Evolutionary conservation across 2,797 vertebrate species (phyloP), one percentile per base, ranked within the genome.

Genomic region (Synaphobranchus kaupii): DNA sequence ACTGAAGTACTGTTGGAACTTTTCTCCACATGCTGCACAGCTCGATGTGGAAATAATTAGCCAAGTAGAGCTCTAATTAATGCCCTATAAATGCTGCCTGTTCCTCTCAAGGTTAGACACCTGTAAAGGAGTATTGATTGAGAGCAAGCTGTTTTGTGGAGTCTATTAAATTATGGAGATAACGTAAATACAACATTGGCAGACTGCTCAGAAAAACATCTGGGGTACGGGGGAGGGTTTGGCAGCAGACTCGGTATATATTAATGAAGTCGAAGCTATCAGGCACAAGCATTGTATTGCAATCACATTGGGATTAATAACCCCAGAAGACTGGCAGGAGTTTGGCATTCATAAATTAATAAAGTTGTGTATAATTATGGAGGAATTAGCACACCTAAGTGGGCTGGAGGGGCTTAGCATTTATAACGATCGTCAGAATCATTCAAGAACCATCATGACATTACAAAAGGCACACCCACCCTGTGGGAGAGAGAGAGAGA

Each of bases 61-160:
- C 85, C 90, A 86, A 88, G 91, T 91, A 86, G 92, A 84, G 94
- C 93, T 93, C 93, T 95, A 95, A 95, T 94, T 93, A 93, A 93
- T 91, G 92, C 91, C 91, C 92, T 91, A 91, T 93, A 93, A 94
- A 94, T 90, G 90, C 92, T 93, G 90, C 92, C 87, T 87, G 84
- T 66, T 88, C 47, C 8, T 89, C 90, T 93, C 90, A 93, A 95
- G 94, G 94, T 94, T 89, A 92, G 86, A 91, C 93, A 94, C 93
- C 93, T 92, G 90, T 85, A 92, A 39, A 85, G 89, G 83, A 88
- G 52, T 86, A 86, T 86, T 82, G 91, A 89, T 54, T 89, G 90
- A 28, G 50, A 86, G 83, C 68, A 89, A 86, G 89, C 90, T 13
- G 68, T 87, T 91, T 89, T 88, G 78, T 76, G 0, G 87, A 78